Evolutionary conservation across 2,113 vertebrate species (phyloP), one percentile per base, ranked within the genome.

Genomic region (Leucopsar rothschildi): DNA sequence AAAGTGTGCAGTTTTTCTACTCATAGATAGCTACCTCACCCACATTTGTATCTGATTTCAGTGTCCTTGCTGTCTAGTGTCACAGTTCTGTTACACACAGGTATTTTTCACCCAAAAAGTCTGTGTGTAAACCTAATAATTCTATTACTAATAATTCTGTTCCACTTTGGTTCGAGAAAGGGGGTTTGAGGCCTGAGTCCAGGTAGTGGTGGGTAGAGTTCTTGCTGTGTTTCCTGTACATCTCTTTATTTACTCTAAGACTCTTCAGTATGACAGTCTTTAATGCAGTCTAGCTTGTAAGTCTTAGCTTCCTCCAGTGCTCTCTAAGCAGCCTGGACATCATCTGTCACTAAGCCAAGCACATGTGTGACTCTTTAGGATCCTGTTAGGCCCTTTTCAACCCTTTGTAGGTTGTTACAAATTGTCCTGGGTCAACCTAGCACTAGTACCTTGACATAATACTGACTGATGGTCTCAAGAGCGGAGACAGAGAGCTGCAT

Each of bases 401-500:
- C 19, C 20, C 22, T 50, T 63, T 57, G 9, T 8, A 61, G 27
- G 25, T 61, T 72, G 40, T 76, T 52, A 56, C 9, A 44, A 35
- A 75, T 21, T 27, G 24, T 39, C 81, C 10, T 52, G 10, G 2
- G 37, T 57, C 55, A 81, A 37, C 23, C 28, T 50, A 28, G 23
- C 4, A 0, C 6, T 40, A 4, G 31, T 75, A 11, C 29, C 25
- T 69, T 65, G 27, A 17, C 8, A 1, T 39, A 1, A 12, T 52
- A 9, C 11, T 87, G 53, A 11, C 33, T 37, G 9, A 15, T 77
- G 29, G 27, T 57, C 47, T 47, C 17, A 2, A 33, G 25, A 44
- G 1, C 28, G 1, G 33, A 91, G 16, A n/a, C 16, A 42, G 13
- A 40, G 50, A 69, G 28, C 49, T 80, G 3, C 23, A 12, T 60